Base-by-base conservation (phyloP, 2,797 vertebrate species). In the Apogon talboti region DNA sequence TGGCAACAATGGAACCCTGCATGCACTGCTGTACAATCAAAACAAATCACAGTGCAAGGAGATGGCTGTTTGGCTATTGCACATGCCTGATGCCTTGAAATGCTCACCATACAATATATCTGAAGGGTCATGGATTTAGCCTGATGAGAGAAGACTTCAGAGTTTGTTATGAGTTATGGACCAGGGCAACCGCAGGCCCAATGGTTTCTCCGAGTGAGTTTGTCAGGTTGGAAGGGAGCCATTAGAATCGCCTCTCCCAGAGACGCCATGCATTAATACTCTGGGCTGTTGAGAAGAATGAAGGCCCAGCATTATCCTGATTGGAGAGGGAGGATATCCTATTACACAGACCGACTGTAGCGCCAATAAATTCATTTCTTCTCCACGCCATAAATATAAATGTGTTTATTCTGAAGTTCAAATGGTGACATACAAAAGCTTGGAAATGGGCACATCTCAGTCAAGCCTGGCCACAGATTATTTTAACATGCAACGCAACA, bases 81-180 rank as follows among this genome's bases (percentile, higher is more conserved):
- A 71, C 64, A 74, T 41, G 74, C 66, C 79, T 47, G 74, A 80
- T 87, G 76, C 78, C 85, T 86, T 81, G 66, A 86, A 86, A 79
- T 49, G 78, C 84, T 82, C 82, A 52, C 64, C 76, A 73, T 74
- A 78, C 75, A 72, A 74, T 68, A 58, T 63, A 78, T 81, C 81
- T 48, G 77, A 91, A 33, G 74, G 72, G 62, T 74, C 48, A 50
- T 19, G 70, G 84, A 87, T 82, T 86, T 55, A 53, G 80, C 66
- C 71, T 81, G 88, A 88, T 84, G 87, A 90, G 82, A 89, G 87
- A 90, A 71, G 84, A 81, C 79, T 84, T 89, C 80, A 78, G 79
- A 65, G 84, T 89, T 90, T 89, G 85, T 87, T 91, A 84, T 90
- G 89, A 91, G 84, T 88, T 91, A 89, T 82, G 83, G 78, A 85